These are phyloP conservation scores for Morone saxatilis DNA, from an alignment of 2,113 vertebrate genomes.

Conservation along the genomic window DNA sequence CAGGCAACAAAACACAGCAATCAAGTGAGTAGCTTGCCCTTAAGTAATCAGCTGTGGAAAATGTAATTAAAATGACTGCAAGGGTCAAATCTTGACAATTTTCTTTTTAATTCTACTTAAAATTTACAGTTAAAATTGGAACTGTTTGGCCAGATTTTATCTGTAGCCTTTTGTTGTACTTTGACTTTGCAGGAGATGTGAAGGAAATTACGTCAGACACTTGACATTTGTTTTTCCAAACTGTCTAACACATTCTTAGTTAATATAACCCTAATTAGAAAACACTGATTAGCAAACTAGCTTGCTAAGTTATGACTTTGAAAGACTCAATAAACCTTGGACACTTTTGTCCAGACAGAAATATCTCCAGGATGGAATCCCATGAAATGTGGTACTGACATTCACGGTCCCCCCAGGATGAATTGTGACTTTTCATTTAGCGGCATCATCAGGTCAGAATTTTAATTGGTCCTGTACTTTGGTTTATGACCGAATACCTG, in stretches of 20 bases:
- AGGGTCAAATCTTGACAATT: neutral
- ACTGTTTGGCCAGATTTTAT: neutral
- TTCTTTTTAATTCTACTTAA: neutral
- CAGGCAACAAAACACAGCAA: slow-evolving; percentile 10
- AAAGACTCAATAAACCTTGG: neutral
- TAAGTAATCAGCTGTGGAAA: slow-evolving; percentile 27
- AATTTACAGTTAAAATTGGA: neutral
- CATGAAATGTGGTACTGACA: no score
- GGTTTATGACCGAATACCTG: neutral
- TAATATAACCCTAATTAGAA: neutral
- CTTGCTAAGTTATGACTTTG: neutral
- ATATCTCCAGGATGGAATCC: neutral
- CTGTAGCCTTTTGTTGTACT: neutral
- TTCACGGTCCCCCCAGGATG: neutral
- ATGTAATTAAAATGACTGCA: slow-evolving; percentile 1
- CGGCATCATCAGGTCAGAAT: neutral
- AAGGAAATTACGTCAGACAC: neutral
- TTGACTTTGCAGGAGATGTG: slow-evolving; percentile 1
- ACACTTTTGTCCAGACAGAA: neutral
- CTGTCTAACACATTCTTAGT: neutral
- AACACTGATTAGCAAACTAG: neutral
- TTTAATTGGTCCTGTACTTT: neutral
- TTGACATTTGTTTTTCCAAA: slow-evolving; percentile 10
- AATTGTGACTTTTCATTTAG: neutral
- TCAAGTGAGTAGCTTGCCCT: neutral